Conservation (phyloP, 2,888 invertebrate species). For the Andrena marginata region DNA sequence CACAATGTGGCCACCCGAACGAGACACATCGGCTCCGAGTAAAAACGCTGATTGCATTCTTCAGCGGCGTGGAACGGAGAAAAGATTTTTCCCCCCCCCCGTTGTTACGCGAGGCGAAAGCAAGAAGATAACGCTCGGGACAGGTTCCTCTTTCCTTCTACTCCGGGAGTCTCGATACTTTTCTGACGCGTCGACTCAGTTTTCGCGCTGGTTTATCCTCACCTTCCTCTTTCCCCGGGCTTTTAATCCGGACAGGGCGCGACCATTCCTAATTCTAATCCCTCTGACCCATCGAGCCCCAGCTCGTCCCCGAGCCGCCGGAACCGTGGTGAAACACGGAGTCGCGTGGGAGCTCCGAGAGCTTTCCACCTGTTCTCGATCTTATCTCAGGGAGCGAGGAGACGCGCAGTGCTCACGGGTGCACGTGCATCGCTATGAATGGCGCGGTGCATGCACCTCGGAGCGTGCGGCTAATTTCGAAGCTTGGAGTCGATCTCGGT, state of each 20-base stretch:
- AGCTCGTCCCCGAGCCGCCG: slow-evolving; percentile 24
- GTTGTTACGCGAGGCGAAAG: slow-evolving; percentile 38
- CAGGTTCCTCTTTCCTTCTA: slow-evolving; percentile 25
- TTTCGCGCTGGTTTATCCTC: slow-evolving; percentile 50
- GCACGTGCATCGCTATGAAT: slow-evolving; percentile 67
- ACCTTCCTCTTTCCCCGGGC: slow-evolving; percentile 55
- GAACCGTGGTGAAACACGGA: slow-evolving; percentile 52
- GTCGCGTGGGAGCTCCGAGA: slow-evolving; percentile 66
- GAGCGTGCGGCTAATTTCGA: slow-evolving; percentile 7
- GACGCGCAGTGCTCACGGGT: slow-evolving; percentile 50
- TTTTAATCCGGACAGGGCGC: slow-evolving; percentile 30
- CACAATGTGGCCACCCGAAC: background rate
- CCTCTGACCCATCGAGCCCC: slow-evolving; percentile 32
- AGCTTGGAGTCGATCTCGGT: background rate
- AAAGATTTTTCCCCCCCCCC: slow-evolving; percentile 14
- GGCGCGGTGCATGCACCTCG: slow-evolving; percentile 36
- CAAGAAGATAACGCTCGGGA: slow-evolving; percentile 40
- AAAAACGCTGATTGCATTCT: slow-evolving; percentile 51
- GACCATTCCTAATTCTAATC: slow-evolving; percentile 63
- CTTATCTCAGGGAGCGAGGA: slow-evolving; percentile 68
- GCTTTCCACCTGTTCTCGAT: slow-evolving; percentile 76
- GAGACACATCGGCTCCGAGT: slow-evolving; percentile 30
- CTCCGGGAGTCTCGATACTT: slow-evolving; percentile 25
- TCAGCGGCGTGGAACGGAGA: slow-evolving; percentile 44
- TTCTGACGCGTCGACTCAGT: slow-evolving; percentile 38